phyloP scores from a whole-genome alignment of 2,113 vertebrate species.

The Embiotoca jacksoni region DNA sequence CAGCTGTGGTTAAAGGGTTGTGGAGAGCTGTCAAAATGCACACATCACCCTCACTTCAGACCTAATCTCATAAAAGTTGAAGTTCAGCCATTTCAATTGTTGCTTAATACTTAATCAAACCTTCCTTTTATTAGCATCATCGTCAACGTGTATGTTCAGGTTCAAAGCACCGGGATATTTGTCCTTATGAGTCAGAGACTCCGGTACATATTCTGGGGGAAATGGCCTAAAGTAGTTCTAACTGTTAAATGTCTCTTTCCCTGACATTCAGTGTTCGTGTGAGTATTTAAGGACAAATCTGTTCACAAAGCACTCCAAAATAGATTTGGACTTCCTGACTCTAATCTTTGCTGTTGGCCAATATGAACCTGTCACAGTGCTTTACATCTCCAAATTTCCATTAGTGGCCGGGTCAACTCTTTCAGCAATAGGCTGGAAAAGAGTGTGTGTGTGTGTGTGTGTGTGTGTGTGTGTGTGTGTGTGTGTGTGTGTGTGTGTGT shows the following conservation, averaged over 20 bases:
- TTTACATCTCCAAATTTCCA: slow-evolving; percentile 1
- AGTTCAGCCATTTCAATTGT: no score
- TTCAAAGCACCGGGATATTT: no score
- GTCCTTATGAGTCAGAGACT: no score
- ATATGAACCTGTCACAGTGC: background rate
- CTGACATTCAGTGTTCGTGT: background rate
- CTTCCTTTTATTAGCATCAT: no score
- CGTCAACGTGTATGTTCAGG: no score
- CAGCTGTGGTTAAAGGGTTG: no score
- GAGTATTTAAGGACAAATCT: background rate
- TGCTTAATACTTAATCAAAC: no score
- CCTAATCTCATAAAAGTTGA: no score
- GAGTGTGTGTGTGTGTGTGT: background rate
- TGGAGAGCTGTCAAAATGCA: no score
- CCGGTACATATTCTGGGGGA: background rate
- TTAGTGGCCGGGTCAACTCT: background rate
- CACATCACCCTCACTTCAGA: no score
- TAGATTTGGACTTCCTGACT: background rate
- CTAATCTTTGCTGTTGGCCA: background rate
- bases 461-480: background rate
- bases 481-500: background rate
- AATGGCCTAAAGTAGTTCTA: background rate
- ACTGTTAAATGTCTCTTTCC: background rate
- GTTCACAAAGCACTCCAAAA: background rate
- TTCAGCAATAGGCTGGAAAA: background rate